Base-by-base conservation (phyloP, 2,113 vertebrate species). In the Apaloderma vittatum region DNA sequence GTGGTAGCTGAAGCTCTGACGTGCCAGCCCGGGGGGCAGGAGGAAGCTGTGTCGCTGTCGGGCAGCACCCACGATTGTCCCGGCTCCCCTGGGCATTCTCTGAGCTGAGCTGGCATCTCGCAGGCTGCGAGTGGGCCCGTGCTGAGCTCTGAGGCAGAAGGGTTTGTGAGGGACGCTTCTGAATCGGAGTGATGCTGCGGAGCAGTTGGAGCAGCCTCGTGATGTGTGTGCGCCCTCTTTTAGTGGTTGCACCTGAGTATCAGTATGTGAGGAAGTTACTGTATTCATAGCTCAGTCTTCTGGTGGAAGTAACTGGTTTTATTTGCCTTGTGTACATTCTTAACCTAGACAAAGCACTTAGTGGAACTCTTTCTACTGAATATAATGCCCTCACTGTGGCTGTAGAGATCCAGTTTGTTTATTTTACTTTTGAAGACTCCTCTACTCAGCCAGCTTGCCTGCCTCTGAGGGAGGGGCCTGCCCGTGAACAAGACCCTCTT, bases 21-120 rank as follows among this genome's bases (percentile, higher is more conserved):
- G 1, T 58, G 52, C 48, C 18, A 20, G 49, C 6, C 16, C 19
- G 37, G 40, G 46, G 37, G 45, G 13, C 0, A 43, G 65, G 24
- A 36, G 65, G n/a, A 26, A 11, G 26, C 4, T 37, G 55, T 17
- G 43, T 4, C 40, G 71, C 16, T 66, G 6, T 1, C 0, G 6
- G 30, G 46, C 48, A 34, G 36, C 0, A 1, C 17, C 30, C 2
- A 3, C 1, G 1, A 13, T 27, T 49, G 68, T 29, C 32, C 26
- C 22, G 9, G 63, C 37, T 67, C 68, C 8, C 29, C 45, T 15
- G 7, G 15, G 16, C 3, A 2, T 5, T 4, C 2, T 59, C 32
- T 34, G 46, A 61, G 66, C 45, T 27, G 52, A 19, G 57, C 21
- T 24, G 21, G 52, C 20, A 12, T 34, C 58, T 48, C 12, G n/a